A percentile compares a stretch with the other conserved stretches of the same genome.
Conservation (phyloP, 2,888 invertebrate species). For the Epirrhoe tristata region DNA sequence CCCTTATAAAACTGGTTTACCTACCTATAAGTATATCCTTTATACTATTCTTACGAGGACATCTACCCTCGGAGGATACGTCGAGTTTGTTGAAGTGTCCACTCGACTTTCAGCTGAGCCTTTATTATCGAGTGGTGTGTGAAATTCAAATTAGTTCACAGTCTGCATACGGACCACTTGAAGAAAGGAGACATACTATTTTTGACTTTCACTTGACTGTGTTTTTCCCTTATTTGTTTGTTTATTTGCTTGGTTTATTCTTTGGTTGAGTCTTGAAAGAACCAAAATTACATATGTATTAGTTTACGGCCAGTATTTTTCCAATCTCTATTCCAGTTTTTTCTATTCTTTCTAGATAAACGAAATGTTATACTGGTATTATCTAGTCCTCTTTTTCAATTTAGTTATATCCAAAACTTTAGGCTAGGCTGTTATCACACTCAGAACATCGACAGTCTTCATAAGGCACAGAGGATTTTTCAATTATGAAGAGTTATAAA, state of each 20-base stretch:
- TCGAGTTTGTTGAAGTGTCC: slow-evolving; percentile 17
- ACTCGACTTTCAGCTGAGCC: slow-evolving; percentile 30
- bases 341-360: background rate
- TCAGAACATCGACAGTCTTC: no score
- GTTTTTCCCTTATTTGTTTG: background rate
- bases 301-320: background rate
- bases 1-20: background rate
- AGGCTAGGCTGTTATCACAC: background rate
- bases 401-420: background rate
- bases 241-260: background rate
- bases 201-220: background rate
- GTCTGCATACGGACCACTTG: slow-evolving; percentile 1
- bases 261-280: no score
- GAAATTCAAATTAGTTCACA: slow-evolving; percentile 31
- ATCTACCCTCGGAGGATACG: slow-evolving; percentile 21
- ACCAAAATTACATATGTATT: no score
- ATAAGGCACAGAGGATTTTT: no score
- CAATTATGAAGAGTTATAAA: no score
- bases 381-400: background rate
- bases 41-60: slow-evolving; percentile 12
- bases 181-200: background rate
- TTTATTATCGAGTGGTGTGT: slow-evolving; percentile 20
- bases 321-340: background rate
- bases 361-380: background rate
- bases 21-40: background rate